Percentiles rank a stretch among this genome's conserved stretches.
These are phyloP conservation scores for Campoletis sonorensis DNA, from an alignment of 1,140 invertebrate species.

Conservation along the genomic window DNA sequence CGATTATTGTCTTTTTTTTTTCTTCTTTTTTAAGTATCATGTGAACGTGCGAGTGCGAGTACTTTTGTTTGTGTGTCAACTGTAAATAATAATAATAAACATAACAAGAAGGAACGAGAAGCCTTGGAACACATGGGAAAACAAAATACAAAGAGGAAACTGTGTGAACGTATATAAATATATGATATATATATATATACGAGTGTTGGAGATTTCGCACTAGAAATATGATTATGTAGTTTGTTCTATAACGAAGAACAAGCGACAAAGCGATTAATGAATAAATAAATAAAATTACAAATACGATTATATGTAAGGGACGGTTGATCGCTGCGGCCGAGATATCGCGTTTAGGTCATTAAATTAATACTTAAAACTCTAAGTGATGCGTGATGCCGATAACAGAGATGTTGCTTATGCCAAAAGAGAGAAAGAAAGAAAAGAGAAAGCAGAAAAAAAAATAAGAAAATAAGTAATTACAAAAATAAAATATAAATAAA, in stretches of 20 bases:
- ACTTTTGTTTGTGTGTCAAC: slow-evolving; percentile 46
- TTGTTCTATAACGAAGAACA: neutral
- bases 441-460: neutral
- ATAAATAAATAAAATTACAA: neutral
- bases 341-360: slow-evolving; percentile 25
- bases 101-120: slow-evolving; percentile 32
- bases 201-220: slow-evolving; percentile 17
- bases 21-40: slow-evolving; percentile 30
- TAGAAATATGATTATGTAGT: slow-evolving; percentile 23
- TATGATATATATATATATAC: slow-evolving; percentile 20
- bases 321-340: neutral
- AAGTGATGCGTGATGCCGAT: slow-evolving; percentile 39
- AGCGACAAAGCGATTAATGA: neutral
- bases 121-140: neutral
- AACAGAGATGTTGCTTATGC: slow-evolving; percentile 43
- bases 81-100: slow-evolving; percentile 50
- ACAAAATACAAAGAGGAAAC: slow-evolving; percentile 7
- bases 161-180: slow-evolving; percentile 30
- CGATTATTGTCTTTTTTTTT: neutral
- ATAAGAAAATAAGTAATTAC: neutral
- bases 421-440: slow-evolving; percentile 28
- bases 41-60: slow-evolving; percentile 4
- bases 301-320: neutral
- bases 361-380: slow-evolving; percentile 13
- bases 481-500: neutral